phyloP scores from a whole-genome alignment of 1,140 invertebrate genomes.

The Orussus abietinus region DNA sequence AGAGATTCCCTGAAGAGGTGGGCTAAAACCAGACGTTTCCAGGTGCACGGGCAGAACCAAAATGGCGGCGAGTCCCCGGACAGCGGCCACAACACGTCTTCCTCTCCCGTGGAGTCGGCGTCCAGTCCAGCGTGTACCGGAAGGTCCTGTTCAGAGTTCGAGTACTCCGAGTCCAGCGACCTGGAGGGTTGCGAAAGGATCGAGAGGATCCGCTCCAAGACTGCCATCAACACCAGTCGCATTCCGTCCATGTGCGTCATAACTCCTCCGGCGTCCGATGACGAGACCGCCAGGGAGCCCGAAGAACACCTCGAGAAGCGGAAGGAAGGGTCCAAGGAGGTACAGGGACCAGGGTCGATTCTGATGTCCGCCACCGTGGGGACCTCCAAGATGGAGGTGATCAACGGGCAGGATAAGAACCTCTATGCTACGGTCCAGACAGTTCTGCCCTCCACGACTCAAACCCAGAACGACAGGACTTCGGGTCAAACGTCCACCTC shows the following conservation, averaged over 20 bases:
- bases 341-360: slow-evolving; percentile 27
- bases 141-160: slow-evolving; percentile 69
- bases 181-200: slow-evolving; percentile 79
- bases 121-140: slow-evolving; percentile 64
- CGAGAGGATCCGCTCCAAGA: slow-evolving; percentile 80
- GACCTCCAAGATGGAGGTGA: slow-evolving; percentile 53
- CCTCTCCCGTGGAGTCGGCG: slow-evolving; percentile 71
- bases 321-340: slow-evolving; percentile 27
- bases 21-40: slow-evolving; percentile 1
- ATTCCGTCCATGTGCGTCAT: slow-evolving; percentile 92
- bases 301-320: slow-evolving; percentile 23
- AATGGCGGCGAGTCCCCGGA: slow-evolving; percentile 68
- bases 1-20: neutral
- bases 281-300: slow-evolving; percentile 61
- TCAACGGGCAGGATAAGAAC: slow-evolving; percentile 54
- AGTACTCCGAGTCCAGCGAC: slow-evolving; percentile 77
- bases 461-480: slow-evolving; percentile 8
- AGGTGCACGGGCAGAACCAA: slow-evolving; percentile 62
- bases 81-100: slow-evolving; percentile 76
- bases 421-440: slow-evolving; percentile 55
- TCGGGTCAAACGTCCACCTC: too few species aligned
- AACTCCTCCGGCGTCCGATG: slow-evolving; percentile 81
- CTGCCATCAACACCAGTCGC: slow-evolving; percentile 78
- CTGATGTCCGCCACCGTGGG: slow-evolving; percentile 47
- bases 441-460: slow-evolving; percentile 18